Percentiles rank a stretch among this genome's conserved stretches.
These are phyloP conservation scores for Euwallacea similis DNA, from an alignment of 1,140 invertebrate species.

Conservation along the genomic window DNA sequence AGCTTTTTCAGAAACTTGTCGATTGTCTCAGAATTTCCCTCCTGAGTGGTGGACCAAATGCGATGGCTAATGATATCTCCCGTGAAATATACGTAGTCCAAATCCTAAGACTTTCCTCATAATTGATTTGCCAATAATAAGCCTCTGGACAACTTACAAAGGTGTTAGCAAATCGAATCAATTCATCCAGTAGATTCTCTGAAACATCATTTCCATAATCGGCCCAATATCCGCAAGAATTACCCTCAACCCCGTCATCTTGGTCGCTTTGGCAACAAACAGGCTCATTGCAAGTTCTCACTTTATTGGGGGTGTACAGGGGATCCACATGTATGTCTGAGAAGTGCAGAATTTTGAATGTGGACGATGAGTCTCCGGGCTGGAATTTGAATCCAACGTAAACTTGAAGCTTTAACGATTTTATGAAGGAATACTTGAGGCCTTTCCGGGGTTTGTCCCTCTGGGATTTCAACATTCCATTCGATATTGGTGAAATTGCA, in stretches of 20 bases:
- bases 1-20: conserved; percentile 61
- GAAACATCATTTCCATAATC: conserved; percentile 73
- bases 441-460: conserved; percentile 33
- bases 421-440: conserved; percentile 2
- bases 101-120: conserved; percentile 43
- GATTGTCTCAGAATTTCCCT: conserved; percentile 61
- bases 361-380: conserved; percentile 69
- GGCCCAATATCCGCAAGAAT: conserved; percentile 75
- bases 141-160: conserved; percentile 25
- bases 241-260: conserved; percentile 55
- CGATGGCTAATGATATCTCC: conserved; percentile 84
- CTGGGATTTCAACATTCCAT: conserved; percentile 60
- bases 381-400: conserved; percentile 55
- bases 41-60: conserved; percentile 75
- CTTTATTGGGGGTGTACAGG: conserved; percentile 66
- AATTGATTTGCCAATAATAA: conserved; percentile 61
- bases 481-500: conserved; percentile 53
- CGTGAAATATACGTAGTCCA: conserved; percentile 80
- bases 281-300: conserved; percentile 72
- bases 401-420: not conserved
- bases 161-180: conserved; percentile 33
- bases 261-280: conserved; percentile 71
- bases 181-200: conserved; percentile 35
- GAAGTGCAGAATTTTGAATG: conserved; percentile 67
- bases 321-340: conserved; percentile 83